These are phyloP conservation scores for Pyrocephalus nanus DNA, from an alignment of 2,797 vertebrate species.

Conservation along the genomic window DNA sequence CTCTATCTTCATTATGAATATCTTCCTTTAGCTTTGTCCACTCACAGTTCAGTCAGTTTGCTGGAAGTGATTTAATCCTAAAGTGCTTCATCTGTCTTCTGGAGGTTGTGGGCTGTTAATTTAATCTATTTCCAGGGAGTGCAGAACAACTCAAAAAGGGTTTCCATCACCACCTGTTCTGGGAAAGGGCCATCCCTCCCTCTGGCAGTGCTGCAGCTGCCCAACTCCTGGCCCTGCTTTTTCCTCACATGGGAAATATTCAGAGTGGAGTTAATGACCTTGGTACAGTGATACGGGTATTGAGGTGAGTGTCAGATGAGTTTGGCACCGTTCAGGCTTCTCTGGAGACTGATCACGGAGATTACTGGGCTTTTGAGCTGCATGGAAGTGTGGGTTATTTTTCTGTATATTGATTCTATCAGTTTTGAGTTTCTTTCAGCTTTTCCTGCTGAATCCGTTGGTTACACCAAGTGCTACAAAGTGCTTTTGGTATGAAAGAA, in stretches of 20 bases:
- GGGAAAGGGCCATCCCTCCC: background rate
- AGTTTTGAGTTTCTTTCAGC: background rate
- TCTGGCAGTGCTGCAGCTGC: background rate
- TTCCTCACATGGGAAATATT: background rate
- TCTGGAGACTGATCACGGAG: background rate
- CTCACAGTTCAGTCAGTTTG: background rate
- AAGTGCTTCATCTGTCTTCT: slow-evolving; percentile 21
- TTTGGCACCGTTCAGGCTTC: background rate
- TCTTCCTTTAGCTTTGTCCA: slow-evolving; percentile 7
- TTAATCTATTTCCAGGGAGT: slow-evolving; percentile 34
- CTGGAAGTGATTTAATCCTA: background rate
- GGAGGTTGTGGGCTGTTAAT: background rate
- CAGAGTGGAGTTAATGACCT: background rate
- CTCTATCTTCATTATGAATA: background rate
- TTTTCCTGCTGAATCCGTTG: background rate
- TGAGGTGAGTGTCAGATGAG: background rate
- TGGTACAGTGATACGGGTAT: background rate
- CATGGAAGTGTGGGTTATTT: background rate
- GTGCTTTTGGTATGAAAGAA: background rate
- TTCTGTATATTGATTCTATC: background rate
- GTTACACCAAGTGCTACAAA: background rate
- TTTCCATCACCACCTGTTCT: slow-evolving; percentile 33
- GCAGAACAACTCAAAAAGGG: background rate
- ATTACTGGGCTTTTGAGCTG: background rate
- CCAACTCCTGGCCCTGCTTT: background rate